These are phyloP conservation scores for Drosophila leontia DNA, from an alignment of 1,140 invertebrate genomes.

Conservation along the genomic window DNA sequence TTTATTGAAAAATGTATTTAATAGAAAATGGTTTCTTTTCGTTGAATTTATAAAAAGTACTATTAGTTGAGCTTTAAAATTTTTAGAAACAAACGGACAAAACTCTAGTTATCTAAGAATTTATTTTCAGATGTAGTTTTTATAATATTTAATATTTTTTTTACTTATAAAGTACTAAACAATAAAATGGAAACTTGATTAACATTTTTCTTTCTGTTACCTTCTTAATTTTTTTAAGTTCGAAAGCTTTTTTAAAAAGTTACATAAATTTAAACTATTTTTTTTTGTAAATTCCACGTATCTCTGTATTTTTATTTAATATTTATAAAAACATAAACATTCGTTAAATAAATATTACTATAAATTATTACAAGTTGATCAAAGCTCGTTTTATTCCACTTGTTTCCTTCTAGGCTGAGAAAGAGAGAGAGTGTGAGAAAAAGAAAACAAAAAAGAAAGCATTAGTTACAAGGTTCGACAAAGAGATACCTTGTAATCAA, in stretches of 20 bases:
- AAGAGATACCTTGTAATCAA: background rate
- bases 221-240: background rate
- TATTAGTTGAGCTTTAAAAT: too few species aligned
- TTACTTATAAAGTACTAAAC: background rate
- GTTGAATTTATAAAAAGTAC: background rate
- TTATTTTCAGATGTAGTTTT: background rate
- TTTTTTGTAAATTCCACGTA: background rate
- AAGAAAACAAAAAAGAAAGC: background rate
- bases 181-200: background rate
- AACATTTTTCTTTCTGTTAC: background rate
- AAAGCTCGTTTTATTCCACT: background rate
- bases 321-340: background rate
- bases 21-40: background rate
- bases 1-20: background rate
- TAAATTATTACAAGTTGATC: background rate
- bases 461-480: background rate
- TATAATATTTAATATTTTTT: background rate
- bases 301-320: background rate
- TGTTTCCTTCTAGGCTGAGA: too few species aligned
- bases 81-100: background rate
- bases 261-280: background rate
- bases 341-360: background rate
- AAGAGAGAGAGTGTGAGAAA: background rate
- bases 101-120: background rate
- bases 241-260: background rate